These are phyloP conservation scores for Zonitis immaculata DNA, from an alignment of 2,888 invertebrate genomes.

Conservation along the genomic window DNA sequence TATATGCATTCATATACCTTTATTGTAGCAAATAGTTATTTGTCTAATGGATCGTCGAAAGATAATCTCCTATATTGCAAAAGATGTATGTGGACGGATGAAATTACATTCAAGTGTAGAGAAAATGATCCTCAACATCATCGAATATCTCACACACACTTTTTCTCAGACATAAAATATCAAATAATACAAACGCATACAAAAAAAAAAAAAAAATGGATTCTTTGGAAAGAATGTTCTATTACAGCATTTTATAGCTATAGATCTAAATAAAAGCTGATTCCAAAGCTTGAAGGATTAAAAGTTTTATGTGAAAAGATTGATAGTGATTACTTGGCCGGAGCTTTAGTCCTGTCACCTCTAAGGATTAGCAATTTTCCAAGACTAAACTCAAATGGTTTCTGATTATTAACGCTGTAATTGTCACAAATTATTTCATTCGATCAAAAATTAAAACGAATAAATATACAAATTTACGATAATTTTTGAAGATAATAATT, in stretches of 20 bases:
- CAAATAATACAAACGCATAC: not conserved
- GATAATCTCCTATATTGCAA: constrained; percentile 22
- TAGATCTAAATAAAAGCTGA: not conserved
- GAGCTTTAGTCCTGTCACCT: constrained; percentile 1
- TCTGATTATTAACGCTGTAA: not conserved
- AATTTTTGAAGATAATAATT: constrained; percentile 9
- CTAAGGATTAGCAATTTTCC: constrained; percentile 4
- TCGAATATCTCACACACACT: not conserved
- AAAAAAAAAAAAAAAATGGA: not conserved
- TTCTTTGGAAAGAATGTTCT: not conserved
- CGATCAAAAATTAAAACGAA: not conserved
- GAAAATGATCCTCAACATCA: constrained; percentile 6
- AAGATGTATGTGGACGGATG: constrained; percentile 10
- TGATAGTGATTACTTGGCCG: constrained; percentile 6
- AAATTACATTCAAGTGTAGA: constrained; percentile 11
- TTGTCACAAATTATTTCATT: not conserved
- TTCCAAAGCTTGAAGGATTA: constrained; percentile 3
- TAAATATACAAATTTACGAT: not conserved
- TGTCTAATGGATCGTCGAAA: constrained; percentile 21
- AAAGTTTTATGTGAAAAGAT: constrained; percentile 5
- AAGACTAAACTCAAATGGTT: not conserved
- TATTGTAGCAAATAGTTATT: constrained; percentile 12
- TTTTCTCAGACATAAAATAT: not conserved
- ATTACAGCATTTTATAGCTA: not conserved
- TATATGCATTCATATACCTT: no score